These are phyloP conservation scores for Drosophila vallismaia DNA, from an alignment of 2,888 invertebrate species.

Conservation along the genomic window DNA sequence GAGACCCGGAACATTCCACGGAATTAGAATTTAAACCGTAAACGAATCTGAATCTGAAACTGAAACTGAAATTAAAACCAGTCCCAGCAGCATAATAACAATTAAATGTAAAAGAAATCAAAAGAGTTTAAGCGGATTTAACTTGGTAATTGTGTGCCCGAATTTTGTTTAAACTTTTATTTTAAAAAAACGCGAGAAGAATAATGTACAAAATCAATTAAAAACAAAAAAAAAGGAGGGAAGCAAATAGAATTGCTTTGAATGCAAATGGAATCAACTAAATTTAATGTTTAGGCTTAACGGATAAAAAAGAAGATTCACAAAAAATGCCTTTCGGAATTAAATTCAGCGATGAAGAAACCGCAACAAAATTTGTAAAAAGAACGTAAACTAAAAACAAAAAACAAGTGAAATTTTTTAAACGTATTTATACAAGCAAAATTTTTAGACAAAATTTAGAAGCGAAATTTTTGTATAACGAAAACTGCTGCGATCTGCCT, in stretches of 20 bases:
- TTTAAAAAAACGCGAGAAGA: constrained; percentile 21
- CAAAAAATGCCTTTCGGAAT: constrained; percentile 83
- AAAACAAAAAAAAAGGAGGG: constrained; percentile 16
- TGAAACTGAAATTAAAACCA: constrained; percentile 21
- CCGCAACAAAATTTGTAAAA: constrained; percentile 51
- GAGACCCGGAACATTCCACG: constrained; percentile 66
- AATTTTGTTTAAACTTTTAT: constrained; percentile 57
- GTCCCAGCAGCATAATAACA: constrained; percentile 29
- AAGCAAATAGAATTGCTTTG: constrained; percentile 35
- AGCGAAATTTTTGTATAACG: constrained; percentile 29
- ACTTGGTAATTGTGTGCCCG: constrained; percentile 76
- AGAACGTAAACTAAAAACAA: constrained; percentile 16
- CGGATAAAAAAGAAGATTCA: constrained; percentile 57
- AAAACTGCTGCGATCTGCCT: constrained; percentile 24
- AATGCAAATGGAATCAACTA: constrained; percentile 60
- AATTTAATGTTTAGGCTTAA: constrained; percentile 80
- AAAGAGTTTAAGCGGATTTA: constrained; percentile 41
- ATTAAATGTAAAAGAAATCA: constrained; percentile 43
- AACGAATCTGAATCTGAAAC: constrained; percentile 30
- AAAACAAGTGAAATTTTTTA: constrained; percentile 42
- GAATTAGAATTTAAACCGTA: constrained; percentile 13
- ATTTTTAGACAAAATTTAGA: constrained; percentile 41
- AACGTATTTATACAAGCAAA: constrained; percentile 29
- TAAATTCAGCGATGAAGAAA: constrained; percentile 78
- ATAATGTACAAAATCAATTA: constrained; percentile 31